phyloP scores from a whole-genome alignment of 2,797 vertebrate genomes.

The Anguilla marmorata region DNA sequence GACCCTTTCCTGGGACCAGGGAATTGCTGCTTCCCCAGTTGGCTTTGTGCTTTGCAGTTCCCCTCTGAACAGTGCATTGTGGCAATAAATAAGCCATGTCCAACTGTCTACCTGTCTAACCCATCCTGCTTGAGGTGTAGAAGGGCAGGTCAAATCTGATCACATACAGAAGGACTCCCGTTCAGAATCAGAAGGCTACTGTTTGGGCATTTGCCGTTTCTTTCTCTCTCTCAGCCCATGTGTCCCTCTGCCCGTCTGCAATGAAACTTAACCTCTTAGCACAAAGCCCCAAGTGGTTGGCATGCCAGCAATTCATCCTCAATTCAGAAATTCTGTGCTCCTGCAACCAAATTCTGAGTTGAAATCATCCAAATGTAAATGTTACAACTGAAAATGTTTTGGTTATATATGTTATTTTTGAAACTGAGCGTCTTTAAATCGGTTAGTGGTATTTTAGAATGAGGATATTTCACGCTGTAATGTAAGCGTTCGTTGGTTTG shows the following conservation, averaged over 20 bases:
- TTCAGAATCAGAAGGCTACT: no score
- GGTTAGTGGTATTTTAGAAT: no score
- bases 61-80: neutral
- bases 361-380: no score
- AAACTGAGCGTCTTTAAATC: no score
- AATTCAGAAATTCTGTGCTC: no score
- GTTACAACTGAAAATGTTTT: no score
- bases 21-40: neutral
- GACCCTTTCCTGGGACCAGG: neutral
- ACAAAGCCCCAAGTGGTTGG: no score
- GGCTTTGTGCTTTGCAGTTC: neutral
- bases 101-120: neutral
- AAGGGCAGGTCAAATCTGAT: neutral
- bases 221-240: neutral
- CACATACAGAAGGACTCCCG: neutral
- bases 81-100: neutral
- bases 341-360: no score
- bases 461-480: no score
- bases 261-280: neutral
- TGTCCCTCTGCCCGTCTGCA: neutral
- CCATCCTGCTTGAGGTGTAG: neutral
- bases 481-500: no score
- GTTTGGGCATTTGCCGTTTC: neutral
- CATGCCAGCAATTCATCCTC: no score
- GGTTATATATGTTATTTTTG: no score